Percentiles rank a stretch among this genome's conserved stretches.
These are phyloP conservation scores for Phengaris alcon DNA, from an alignment of 2,888 invertebrate genomes.

Conservation along the genomic window DNA sequence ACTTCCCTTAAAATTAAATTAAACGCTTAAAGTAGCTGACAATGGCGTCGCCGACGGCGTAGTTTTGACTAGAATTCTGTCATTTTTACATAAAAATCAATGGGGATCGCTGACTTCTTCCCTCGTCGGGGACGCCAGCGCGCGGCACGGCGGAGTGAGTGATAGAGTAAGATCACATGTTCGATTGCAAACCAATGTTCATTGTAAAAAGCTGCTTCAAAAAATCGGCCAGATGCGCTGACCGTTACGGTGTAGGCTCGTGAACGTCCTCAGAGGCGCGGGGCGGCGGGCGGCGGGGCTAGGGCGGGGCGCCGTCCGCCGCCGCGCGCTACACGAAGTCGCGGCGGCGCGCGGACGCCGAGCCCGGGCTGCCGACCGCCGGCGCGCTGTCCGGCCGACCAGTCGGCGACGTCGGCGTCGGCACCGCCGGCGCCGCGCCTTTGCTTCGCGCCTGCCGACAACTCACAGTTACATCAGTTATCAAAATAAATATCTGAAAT, in stretches of 20 bases:
- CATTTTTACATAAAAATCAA: background rate
- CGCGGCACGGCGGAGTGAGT: constrained; percentile 6
- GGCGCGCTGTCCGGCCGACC: constrained; percentile 38
- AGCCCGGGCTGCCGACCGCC: constrained; percentile 37
- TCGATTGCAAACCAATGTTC: constrained; percentile 6
- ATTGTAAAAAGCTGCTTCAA: constrained; percentile 20
- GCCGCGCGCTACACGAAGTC: constrained; percentile 59
- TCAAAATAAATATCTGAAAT: background rate
- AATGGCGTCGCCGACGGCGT: background rate
- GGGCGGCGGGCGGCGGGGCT: constrained; percentile 36
- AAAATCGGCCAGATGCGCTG: constrained; percentile 13
- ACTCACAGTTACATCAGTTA: background rate
- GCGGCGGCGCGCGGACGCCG: constrained; percentile 47
- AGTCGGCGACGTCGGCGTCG: constrained; percentile 51
- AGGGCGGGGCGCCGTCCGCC: constrained; percentile 48
- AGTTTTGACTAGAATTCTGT: no score
- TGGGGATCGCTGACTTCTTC: background rate
- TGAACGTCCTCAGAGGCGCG: background rate
- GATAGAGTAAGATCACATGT: constrained; percentile 3
- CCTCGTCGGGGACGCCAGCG: background rate
- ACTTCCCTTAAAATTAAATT: constrained; percentile 1
- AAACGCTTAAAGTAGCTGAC: background rate
- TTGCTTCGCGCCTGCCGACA: constrained; percentile 60
- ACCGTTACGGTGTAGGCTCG: background rate
- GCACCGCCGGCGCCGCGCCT: constrained; percentile 62